Percentiles rank a stretch among this genome's conserved stretches.
phyloP scores from a whole-genome alignment of 2,888 invertebrate genomes.

The Tyria jacobaeae region DNA sequence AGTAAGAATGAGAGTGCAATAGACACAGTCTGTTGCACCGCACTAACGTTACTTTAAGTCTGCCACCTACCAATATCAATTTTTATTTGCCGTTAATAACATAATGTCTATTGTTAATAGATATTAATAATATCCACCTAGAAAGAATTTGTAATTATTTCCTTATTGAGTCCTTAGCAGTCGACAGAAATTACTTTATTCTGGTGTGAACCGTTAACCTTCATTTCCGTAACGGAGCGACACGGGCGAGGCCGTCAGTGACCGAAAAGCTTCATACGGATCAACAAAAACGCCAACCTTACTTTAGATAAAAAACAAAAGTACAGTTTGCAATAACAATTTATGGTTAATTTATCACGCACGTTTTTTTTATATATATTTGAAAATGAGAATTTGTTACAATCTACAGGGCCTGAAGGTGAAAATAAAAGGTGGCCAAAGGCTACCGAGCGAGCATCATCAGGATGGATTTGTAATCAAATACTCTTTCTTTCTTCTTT shows the following conservation, averaged over 20 bases:
- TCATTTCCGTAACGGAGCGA: constrained; percentile 50
- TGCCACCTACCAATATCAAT: neutral
- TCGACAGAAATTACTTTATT: constrained; percentile 50
- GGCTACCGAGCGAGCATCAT: neutral
- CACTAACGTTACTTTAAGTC: neutral
- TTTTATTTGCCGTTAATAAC: neutral
- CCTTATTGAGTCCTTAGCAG: constrained; percentile 49
- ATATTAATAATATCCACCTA: neutral
- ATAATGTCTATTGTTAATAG: neutral
- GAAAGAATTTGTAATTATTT: constrained; percentile 46
- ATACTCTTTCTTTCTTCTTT: no score
- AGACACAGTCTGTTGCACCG: neutral
- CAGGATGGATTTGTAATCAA: no score
- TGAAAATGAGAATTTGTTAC: no score
- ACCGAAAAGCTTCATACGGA: constrained; percentile 29
- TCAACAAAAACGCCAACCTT: constrained; percentile 53
- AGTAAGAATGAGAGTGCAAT: no score
- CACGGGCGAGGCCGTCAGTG: constrained; percentile 46
- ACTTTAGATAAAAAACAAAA: constrained; percentile 42
- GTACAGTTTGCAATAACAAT: constrained; percentile 34
- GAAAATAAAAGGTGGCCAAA: neutral
- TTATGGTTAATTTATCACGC: constrained; percentile 27
- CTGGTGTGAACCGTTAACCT: constrained; percentile 48
- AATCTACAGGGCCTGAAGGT: neutral
- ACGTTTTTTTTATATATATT: no score